Evolutionary conservation across 2,797 vertebrate genomes (phyloP).

Genomic region (Cuculus canorus): DNA sequence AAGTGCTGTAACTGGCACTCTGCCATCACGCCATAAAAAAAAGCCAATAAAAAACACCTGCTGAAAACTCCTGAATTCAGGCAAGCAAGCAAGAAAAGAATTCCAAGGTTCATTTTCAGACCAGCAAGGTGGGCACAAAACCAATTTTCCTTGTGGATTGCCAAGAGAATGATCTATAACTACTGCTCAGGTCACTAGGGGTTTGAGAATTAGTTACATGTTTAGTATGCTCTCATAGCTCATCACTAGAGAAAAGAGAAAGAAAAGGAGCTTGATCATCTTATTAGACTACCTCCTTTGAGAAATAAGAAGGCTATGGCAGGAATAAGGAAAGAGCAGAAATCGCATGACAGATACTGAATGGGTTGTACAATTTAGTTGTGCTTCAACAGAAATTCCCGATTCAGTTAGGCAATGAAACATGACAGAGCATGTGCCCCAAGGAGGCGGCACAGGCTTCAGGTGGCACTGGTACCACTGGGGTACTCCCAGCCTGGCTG

Average conservation of each 20-base stretch:
- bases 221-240: slow-evolving; percentile 17
- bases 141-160: neutral
- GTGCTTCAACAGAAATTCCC: neutral
- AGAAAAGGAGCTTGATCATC: neutral
- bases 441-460: neutral
- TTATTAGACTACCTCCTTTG: neutral
- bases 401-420: slow-evolving; percentile 2
- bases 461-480: neutral
- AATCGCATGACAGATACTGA: neutral
- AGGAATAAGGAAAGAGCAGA: neutral
- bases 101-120: neutral
- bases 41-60: neutral
- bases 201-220: slow-evolving; percentile 33
- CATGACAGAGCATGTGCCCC: neutral
- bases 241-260: neutral
- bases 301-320: slow-evolving; percentile 11
- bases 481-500: neutral
- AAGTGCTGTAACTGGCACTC: neutral
- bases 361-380: neutral
- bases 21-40: neutral
- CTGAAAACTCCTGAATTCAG: neutral
- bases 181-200: neutral
- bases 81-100: neutral
- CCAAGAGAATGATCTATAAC: slow-evolving; percentile 9
- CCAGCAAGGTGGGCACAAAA: neutral